Conservation (phyloP, 2,797 vertebrate genomes). For the Sarcoramphus papa region DNA sequence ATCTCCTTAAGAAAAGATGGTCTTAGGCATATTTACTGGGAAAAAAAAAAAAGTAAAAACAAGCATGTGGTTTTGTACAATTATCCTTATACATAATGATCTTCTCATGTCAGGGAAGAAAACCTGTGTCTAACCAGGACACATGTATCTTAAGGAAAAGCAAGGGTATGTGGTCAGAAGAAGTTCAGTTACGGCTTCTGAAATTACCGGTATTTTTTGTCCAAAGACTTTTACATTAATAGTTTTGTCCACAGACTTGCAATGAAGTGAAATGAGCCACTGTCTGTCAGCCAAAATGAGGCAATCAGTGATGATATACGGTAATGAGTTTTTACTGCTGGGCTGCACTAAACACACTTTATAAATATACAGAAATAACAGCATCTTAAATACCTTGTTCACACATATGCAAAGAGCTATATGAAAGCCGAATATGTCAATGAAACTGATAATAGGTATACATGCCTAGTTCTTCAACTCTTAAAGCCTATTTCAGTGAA, state of each 20-base stretch:
- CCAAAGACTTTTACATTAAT: not conserved
- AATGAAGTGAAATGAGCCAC: not conserved
- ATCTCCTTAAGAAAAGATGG: not conserved
- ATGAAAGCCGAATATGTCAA: not conserved
- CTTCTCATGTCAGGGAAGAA: not conserved
- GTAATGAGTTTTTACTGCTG: not conserved
- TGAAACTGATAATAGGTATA: not conserved
- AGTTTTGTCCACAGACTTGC: not conserved
- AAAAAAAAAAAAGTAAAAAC: not conserved
- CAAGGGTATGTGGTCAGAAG: not conserved
- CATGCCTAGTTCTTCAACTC: not conserved
- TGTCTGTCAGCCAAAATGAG: not conserved
- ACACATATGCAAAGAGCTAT: not conserved
- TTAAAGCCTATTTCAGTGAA: not conserved
- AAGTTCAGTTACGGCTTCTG: not conserved
- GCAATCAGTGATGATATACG: not conserved
- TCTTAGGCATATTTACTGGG: not conserved
- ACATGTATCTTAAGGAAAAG: not conserved
- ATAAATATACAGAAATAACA: not conserved
- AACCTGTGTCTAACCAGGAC: not conserved
- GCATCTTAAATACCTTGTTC: not conserved
- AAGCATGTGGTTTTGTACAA: not conserved
- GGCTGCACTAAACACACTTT: not conserved
- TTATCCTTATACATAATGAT: not conserved
- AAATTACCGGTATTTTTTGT: not conserved